Evolutionary conservation across 2,888 invertebrate species (phyloP).

Genomic region (Oasisia sp.): DNA sequence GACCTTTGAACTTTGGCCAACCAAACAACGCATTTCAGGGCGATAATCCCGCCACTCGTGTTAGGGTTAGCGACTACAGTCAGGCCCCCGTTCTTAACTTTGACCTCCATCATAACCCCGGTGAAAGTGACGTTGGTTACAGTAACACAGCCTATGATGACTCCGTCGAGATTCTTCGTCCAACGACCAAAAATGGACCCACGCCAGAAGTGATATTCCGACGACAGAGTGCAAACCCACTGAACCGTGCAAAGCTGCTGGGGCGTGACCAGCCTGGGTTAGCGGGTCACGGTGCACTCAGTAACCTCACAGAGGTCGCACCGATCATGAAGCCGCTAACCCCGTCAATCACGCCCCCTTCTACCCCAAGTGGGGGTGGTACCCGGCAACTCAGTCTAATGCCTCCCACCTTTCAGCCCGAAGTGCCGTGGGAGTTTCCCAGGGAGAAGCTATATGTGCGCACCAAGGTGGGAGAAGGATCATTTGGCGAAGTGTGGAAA

Average conservation of each 20-base stretch:
- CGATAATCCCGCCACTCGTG: background rate
- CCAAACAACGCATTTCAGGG: background rate
- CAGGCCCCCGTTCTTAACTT: conserved; percentile 22
- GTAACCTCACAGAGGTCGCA: conserved; percentile 24
- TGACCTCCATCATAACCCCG: conserved; percentile 27
- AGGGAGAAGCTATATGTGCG: conserved; percentile 36
- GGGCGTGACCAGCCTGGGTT: conserved; percentile 32
- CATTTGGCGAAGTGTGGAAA: conserved; percentile 43
- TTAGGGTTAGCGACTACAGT: background rate
- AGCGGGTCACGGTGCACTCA: conserved; percentile 38
- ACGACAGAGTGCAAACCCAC: conserved; percentile 19
- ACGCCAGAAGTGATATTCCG: background rate
- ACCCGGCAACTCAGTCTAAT: background rate
- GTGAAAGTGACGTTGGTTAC: conserved; percentile 28
- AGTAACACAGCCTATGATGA: conserved; percentile 27
- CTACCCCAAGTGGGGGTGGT: background rate
- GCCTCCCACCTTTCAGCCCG: conserved; percentile 33
- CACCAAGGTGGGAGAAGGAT: conserved; percentile 40
- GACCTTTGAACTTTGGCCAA: background rate
- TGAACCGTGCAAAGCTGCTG: conserved; percentile 18
- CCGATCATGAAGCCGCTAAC: background rate
- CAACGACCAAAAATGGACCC: background rate
- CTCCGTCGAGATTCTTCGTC: background rate
- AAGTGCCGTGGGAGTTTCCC: conserved; percentile 42
- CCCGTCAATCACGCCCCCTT: background rate